Percentiles rank a stretch among this genome's conserved stretches.
Conservation (phyloP, 1,140 invertebrate species). For the Dendrolimus punctatus region DNA sequence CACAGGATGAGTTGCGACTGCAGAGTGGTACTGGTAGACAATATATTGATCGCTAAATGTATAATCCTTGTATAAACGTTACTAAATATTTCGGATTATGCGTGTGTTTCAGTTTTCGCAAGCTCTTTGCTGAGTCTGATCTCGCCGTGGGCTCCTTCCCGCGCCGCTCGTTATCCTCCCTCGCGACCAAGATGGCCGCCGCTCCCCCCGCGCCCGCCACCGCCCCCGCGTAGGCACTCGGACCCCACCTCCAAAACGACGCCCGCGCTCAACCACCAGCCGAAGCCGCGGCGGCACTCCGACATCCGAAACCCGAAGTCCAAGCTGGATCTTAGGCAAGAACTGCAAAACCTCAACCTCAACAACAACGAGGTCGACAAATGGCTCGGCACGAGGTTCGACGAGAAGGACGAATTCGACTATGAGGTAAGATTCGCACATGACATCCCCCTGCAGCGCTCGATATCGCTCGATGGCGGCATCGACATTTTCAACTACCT, state of each 20-base stretch:
- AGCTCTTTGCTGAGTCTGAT: conserved; percentile 72
- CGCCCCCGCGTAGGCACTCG: conserved; percentile 61
- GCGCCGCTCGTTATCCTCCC: conserved; percentile 54
- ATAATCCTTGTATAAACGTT: neutral
- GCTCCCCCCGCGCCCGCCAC: conserved; percentile 41
- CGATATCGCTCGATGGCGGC: conserved; percentile 55
- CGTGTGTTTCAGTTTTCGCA: conserved; percentile 67
- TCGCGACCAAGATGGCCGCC: conserved; percentile 52
- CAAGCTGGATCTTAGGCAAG: conserved; percentile 47
- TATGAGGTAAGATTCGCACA: conserved; percentile 35
- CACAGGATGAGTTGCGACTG: too few relatives aligned
- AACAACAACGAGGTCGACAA: conserved; percentile 40
- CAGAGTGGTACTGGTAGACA: too few relatives aligned
- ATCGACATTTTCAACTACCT: conserved; percentile 51
- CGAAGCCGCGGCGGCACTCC: conserved; percentile 27
- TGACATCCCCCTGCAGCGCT: conserved; percentile 48
- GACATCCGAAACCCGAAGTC: conserved; percentile 27
- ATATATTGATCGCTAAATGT: too few relatives aligned
- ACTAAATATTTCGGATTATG: neutral
- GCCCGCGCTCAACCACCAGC: conserved; percentile 5
- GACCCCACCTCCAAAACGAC: conserved; percentile 23
- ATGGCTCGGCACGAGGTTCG: conserved; percentile 48
- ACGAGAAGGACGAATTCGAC: conserved; percentile 29
- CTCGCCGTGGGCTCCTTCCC: conserved; percentile 68
- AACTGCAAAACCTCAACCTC: conserved; percentile 40